Base-by-base conservation (phyloP, 2,888 invertebrate genomes). In the Exephanes ischioxanthus region DNA sequence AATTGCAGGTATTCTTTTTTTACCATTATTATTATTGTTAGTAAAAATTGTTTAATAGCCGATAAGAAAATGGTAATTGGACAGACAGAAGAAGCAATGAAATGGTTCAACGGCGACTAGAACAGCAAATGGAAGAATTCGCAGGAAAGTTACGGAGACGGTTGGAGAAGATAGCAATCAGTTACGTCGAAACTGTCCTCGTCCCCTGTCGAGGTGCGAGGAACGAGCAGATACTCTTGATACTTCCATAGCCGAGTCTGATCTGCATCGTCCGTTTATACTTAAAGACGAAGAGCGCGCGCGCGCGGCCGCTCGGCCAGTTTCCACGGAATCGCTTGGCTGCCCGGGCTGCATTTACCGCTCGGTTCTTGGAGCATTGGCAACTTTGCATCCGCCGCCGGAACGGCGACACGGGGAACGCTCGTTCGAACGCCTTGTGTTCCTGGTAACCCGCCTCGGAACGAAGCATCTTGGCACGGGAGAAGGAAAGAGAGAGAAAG, bases 141-240 rank as follows among this genome's bases (percentile, higher is more conserved):
- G 55, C 22, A 7, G 22, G 7, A 22, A 55, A 22, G 9, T 55
- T 22, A 22, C 22, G 55, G 11, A 55, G 19, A 19, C 19, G 19
- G 55, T 55, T 55, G 55, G 19, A 22, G 19, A 55, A 55, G 22
- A 55, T 11, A 11, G 55, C 22, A 55, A 55, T 55, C 55, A 22
- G 55, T 55, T 19, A 66, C 51, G 26, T 73, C 45, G 22, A 73
- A 66, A 79, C 45, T 80, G 72, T 80, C 80, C 72, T 63, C 53
- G 66, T 73, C 80, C 67, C 19, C 45, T 26, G 73, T 67, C 30
- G 48, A 51, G 63, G 61, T 75, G 73, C 72, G 41, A 80, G 19
- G 9, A 73, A 45, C 55, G 19, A 45, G 33, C 9, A 67, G 14
- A 61, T 71, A 48, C 33, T 6, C n/a, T 45, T 55, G 16, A 16